These are phyloP conservation scores for Platyura marginata DNA, from an alignment of 1,140 invertebrate genomes.

Conservation along the genomic window DNA sequence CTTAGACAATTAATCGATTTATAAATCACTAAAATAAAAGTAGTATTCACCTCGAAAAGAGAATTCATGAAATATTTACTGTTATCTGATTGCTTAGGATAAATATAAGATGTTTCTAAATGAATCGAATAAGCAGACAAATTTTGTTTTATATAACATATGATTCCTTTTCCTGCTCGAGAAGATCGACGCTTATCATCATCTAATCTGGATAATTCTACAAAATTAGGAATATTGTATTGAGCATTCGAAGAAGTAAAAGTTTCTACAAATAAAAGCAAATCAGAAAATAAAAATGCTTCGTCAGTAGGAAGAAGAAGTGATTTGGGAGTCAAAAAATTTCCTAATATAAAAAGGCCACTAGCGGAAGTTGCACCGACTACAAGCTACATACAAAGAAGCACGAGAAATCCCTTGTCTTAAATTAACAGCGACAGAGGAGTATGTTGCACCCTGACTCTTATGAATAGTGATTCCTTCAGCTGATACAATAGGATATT, in stretches of 20 bases:
- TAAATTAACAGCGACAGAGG: background rate
- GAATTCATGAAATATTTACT: background rate
- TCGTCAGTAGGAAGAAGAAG: background rate
- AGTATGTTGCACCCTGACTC: constrained; percentile 3
- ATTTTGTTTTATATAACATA: background rate
- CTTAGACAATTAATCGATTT: background rate
- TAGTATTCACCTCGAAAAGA: background rate
- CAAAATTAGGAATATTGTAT: no score
- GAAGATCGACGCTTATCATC: background rate
- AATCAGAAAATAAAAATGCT: background rate
- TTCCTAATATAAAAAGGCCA: constrained; percentile 1
- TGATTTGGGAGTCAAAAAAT: background rate
- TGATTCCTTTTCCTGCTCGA: background rate
- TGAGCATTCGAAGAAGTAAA: background rate
- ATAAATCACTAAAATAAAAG: background rate
- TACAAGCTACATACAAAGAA: background rate
- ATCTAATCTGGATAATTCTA: no score
- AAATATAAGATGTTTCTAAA: background rate
- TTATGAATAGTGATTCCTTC: constrained; percentile 6
- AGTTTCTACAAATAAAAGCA: background rate
- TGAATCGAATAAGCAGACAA: background rate
- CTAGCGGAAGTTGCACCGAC: background rate
- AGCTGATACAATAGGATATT: constrained; percentile 3
- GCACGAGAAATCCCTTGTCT: background rate
- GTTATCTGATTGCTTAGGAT: background rate